Percentiles rank a stretch among this genome's conserved stretches.
phyloP scores from a whole-genome alignment of 2,113 vertebrate species.

The Carettochelys insculpta region DNA sequence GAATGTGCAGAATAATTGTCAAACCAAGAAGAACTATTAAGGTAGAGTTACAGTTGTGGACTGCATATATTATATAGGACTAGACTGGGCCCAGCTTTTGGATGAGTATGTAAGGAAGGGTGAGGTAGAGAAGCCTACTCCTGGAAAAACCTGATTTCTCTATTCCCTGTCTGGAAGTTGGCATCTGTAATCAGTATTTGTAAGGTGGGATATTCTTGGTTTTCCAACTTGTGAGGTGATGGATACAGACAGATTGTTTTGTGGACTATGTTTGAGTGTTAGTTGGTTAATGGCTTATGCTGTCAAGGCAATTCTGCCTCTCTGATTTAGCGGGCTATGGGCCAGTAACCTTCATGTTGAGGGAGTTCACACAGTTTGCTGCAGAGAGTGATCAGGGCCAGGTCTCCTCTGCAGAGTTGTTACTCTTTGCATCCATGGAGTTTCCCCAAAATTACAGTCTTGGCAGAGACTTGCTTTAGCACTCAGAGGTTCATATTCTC shows the following conservation, averaged over 20 bases:
- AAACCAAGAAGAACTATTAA: conserved; percentile 18
- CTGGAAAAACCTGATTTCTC: background rate
- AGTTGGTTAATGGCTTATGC: background rate
- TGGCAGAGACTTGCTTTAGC: background rate
- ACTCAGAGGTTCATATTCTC: background rate
- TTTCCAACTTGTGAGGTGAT: background rate
- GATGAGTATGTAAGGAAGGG: background rate
- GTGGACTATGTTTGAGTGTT: background rate
- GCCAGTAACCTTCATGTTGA: background rate
- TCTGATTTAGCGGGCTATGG: background rate
- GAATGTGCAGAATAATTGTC: conserved; percentile 51
- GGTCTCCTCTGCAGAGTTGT: background rate
- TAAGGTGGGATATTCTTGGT: background rate
- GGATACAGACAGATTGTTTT: background rate
- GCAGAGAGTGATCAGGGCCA: background rate
- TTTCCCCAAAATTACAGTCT: background rate
- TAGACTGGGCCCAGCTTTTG: background rate
- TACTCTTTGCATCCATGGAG: background rate
- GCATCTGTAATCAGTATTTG: background rate
- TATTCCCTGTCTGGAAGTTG: background rate
- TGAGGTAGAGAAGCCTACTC: background rate
- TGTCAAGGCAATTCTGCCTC: background rate
- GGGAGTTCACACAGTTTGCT: background rate
- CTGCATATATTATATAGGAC: background rate
- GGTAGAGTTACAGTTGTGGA: background rate